A percentile compares a stretch with the other conserved stretches of the same genome.
Evolutionary conservation across 2,888 invertebrate genomes (phyloP).

Genomic region (Pasiphila rectangulata): DNA sequence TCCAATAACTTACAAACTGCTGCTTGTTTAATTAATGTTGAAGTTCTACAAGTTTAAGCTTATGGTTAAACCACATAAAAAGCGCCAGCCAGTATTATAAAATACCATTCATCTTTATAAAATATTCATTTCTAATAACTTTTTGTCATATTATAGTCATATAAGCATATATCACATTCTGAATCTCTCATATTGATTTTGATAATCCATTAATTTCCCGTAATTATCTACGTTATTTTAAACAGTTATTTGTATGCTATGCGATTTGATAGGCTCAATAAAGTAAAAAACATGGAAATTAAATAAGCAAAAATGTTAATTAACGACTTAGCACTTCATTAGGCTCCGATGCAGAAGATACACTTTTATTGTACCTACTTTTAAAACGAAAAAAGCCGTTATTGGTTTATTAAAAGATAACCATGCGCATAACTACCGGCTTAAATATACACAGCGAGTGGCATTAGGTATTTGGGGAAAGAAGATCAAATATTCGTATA

Average conservation of each 20-base stretch:
- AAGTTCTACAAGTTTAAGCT: neutral
- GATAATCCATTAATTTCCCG: conserved; percentile 22
- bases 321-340: conserved; percentile 37
- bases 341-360: conserved; percentile 34
- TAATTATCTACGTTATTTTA: conserved; percentile 24
- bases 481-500: conserved; percentile 19
- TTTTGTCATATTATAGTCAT: conserved; percentile 2
- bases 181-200: conserved; percentile 16
- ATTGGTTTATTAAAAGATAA: conserved; percentile 35
- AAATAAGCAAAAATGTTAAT: conserved; percentile 34
- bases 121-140: conserved; percentile 4
- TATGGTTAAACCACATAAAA: neutral
- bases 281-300: conserved; percentile 26
- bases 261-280: conserved; percentile 28
- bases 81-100: neutral
- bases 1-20: too few species aligned
- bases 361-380: conserved; percentile 31
- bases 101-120: conserved; percentile 2
- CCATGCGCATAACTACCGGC: conserved; percentile 31
- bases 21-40: too few species aligned
- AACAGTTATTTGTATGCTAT: conserved; percentile 23
- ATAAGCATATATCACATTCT: conserved; percentile 6
- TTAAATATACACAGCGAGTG: conserved; percentile 26
- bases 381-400: conserved; percentile 30
- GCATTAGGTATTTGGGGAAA: conserved; percentile 9